Percentiles rank a stretch among this genome's conserved stretches.
Conservation (phyloP, 2,888 invertebrate species). For the Lamellibrachia satsuma region DNA sequence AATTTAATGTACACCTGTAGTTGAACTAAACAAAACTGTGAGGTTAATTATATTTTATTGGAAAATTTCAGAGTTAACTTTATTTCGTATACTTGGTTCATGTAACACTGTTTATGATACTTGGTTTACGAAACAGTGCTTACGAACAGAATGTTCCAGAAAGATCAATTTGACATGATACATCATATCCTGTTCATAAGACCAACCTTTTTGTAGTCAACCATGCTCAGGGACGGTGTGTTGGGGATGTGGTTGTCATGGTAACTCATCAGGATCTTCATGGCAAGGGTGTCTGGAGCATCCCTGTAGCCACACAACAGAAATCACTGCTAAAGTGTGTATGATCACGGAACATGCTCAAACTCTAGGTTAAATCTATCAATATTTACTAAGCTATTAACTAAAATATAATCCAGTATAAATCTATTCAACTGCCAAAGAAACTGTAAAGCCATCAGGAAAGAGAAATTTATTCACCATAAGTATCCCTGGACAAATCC, state of each 20-base stretch:
- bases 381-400: too few relatives aligned
- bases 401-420: too few relatives aligned
- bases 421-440: too few relatives aligned
- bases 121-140: too few relatives aligned
- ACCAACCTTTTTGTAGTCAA: not conserved
- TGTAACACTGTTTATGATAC: not conserved
- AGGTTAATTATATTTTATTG: not conserved
- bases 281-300: not conserved
- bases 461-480: too few relatives aligned
- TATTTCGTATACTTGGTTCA: not conserved
- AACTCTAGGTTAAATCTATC: not conserved
- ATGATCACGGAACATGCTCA: not conserved
- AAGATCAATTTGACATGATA: not conserved
- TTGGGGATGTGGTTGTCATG: not conserved
- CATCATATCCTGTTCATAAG: too few relatives aligned
- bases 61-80: not conserved
- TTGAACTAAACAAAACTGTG: not conserved
- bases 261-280: not conserved
- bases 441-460: too few relatives aligned
- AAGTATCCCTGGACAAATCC: too few relatives aligned
- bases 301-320: not conserved
- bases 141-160: not conserved
- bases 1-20: not conserved
- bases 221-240: not conserved
- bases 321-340: not conserved